Base-by-base conservation (phyloP, 2,888 invertebrate genomes). In the Diplazon laetatorius region DNA sequence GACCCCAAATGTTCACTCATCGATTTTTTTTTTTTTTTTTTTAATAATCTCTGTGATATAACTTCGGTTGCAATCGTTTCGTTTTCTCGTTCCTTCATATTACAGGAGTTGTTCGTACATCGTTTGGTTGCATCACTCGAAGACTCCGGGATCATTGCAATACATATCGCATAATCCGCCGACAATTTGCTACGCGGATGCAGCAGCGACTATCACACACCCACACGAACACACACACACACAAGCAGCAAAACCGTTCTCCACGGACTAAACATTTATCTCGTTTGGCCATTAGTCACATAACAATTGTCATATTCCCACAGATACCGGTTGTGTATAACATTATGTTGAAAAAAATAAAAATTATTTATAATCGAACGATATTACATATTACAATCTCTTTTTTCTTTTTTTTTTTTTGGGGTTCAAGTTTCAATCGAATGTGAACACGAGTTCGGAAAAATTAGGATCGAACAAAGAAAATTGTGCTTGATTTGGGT, bases 301-400 rank as follows among this genome's bases (percentile, higher is more conserved):
- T 14, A 30, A 20, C 76, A 14, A 65, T 65, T 5, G 2, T 63
- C 42, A 50, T 57, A 63, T 63, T 46, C 46, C 46, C 55, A 37
- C 16, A 55, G 22, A 48, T 46, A 57, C 46, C 35, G 16, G 14
- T 57, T 35, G 39, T n/a, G n/a, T n/a, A n/a, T 8, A 5, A 30
- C n/a, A 25, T 20, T 30, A 2, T 2, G 6, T 30, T 30, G 4
- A 14, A 16, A 16, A 39, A 25, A 39, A 22, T 39, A 16, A 39
- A 25, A 39, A 22, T 39, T 30, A 1, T 48, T 12, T 20, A 0
- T 8, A 10, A 14, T 18, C 9, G 16, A 48, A 10, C 20, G 9
- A 9, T 20, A 10, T 12, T 10, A 2, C 5, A 2, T 20, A n/a
- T n/a, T n/a, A n/a, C 6, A 30, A 2, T 30, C 6, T 5, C 6